phyloP scores from a whole-genome alignment of 2,888 invertebrate species.

The Cerastoderma edule region DNA sequence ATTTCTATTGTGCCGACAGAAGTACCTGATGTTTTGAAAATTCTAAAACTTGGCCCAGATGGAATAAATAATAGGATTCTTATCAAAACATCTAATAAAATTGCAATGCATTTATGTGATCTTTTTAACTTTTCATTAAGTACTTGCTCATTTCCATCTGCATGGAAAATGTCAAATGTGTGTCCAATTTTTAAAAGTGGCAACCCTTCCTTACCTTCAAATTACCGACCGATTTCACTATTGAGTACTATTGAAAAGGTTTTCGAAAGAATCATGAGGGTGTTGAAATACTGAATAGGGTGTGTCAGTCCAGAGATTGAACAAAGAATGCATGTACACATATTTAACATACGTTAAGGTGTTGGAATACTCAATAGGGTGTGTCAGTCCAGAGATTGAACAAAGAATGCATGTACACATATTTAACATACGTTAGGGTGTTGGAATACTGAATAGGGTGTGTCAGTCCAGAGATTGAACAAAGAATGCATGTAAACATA shows the following conservation, averaged over 20 bases:
- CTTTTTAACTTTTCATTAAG: not conserved
- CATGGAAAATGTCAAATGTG: slow-evolving; percentile 11
- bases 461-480: no score
- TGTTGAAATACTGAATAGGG: no score
- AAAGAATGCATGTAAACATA: no score
- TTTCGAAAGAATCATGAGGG: slow-evolving; percentile 3
- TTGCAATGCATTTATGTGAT: not conserved
- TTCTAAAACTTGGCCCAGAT: not conserved
- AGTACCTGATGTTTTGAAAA: not conserved
- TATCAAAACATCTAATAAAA: not conserved
- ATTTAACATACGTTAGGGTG: no score
- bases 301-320: no score
- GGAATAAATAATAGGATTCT: slow-evolving; percentile 2
- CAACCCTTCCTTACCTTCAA: not conserved
- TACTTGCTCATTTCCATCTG: not conserved
- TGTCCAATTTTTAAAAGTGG: slow-evolving; percentile 3
- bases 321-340: no score
- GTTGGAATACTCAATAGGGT: no score
- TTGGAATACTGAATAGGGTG: no score
- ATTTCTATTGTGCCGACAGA: not conserved
- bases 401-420: no score
- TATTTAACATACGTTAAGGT: no score
- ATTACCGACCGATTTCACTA: not conserved
- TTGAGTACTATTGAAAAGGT: slow-evolving; percentile 1
- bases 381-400: no score